These are phyloP conservation scores for Chromis chromis DNA, from an alignment of 2,797 vertebrate genomes.

Conservation along the genomic window DNA sequence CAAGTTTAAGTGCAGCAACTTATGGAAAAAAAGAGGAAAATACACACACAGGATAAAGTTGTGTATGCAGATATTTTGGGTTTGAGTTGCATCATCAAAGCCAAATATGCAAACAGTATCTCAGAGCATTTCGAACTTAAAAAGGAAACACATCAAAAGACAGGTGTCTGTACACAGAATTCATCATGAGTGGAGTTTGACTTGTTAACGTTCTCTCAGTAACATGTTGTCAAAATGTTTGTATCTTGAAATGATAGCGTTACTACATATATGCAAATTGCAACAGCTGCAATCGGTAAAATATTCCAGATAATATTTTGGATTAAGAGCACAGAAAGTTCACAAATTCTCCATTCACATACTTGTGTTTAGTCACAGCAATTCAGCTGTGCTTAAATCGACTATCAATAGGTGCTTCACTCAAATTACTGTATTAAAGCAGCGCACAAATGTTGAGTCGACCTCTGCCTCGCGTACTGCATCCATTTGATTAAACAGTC, in stretches of 20 bases:
- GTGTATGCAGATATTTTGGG: background rate
- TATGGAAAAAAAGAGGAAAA: background rate
- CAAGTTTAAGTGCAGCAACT: background rate
- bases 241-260: too few relatives aligned
- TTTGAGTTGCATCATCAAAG: background rate
- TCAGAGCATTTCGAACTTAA: background rate
- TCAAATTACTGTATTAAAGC: conserved; percentile 14
- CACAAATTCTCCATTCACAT: background rate
- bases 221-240: too few relatives aligned
- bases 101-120: background rate
- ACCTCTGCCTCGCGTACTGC: conserved; percentile 20
- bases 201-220: too few relatives aligned
- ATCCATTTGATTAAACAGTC: conserved; percentile 44
- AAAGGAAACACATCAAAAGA: background rate
- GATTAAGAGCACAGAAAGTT: background rate
- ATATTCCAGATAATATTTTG: background rate
- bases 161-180: too few relatives aligned
- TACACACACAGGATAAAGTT: background rate
- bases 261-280: too few relatives aligned
- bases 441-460: conserved; percentile 20
- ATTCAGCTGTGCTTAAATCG: conserved; percentile 14
- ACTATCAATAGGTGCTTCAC: conserved; percentile 24
- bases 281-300: too few relatives aligned
- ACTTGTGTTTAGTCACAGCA: background rate
- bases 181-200: too few relatives aligned